phyloP scores from a whole-genome alignment of 2,888 invertebrate genomes.

The Oxytorus armatus region DNA sequence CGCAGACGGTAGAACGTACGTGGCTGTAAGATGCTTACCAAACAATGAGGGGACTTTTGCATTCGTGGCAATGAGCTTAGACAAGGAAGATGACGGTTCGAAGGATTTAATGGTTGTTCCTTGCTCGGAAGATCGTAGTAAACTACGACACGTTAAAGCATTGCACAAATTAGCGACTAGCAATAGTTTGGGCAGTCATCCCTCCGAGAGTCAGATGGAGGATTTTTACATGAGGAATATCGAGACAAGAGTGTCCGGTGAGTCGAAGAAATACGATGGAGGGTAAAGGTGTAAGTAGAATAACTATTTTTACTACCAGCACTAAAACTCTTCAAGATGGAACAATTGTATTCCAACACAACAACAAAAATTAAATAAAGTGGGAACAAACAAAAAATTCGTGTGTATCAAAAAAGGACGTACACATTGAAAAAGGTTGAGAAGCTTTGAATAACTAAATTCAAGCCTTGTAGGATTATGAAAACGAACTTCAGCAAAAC shows the following conservation, averaged over 20 bases:
- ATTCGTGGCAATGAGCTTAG: conserved; percentile 84
- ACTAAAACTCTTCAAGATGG: too few species aligned
- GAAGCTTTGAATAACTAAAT: too few species aligned
- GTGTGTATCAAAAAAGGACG: conserved; percentile 78
- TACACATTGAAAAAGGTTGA: neutral
- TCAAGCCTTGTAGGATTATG: too few species aligned
- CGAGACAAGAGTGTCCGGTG: conserved; percentile 70
- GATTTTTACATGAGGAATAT: conserved; percentile 71
- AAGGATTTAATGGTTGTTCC: conserved; percentile 78
- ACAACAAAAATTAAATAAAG: neutral
- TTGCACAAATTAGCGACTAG: conserved; percentile 62
- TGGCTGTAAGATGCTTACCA: conserved; percentile 84
- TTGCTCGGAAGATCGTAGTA: conserved; percentile 62
- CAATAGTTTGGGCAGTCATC: conserved; percentile 51
- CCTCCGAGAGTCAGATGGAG: conserved; percentile 70
- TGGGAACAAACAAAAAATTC: conserved; percentile 71
- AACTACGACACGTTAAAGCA: conserved; percentile 68
- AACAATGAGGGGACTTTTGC: conserved; percentile 84
- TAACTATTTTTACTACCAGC: neutral
- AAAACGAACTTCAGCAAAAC: neutral
- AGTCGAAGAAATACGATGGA: conserved; percentile 17
- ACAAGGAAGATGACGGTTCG: conserved; percentile 82
- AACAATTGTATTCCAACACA: too few species aligned
- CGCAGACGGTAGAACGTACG: conserved; percentile 83
- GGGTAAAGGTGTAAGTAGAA: neutral